Base-by-base conservation (phyloP, 2,797 vertebrate species). In the Bucorvus abyssinicus region DNA sequence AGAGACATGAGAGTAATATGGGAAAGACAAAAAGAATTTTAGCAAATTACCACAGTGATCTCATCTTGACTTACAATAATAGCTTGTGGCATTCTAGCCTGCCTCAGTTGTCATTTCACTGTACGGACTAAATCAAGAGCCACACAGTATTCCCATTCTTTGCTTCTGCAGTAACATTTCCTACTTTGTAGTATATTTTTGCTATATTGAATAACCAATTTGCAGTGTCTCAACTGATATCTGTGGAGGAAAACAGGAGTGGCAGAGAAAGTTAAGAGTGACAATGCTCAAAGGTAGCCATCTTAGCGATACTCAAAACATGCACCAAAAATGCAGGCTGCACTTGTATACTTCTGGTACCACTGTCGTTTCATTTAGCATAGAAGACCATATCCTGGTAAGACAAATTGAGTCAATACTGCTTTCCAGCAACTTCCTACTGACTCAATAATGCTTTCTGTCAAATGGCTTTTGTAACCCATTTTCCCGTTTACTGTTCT, bases 111-210 rank as follows among this genome's bases (percentile, higher is more conserved):
- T 78, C 34, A 64, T 88, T 93, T 91, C 71, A 71, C 40, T 63
- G 60, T 73, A 79, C 30, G 68, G 75, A 83, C 52, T 79, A 91
- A 96, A 93, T 32, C 29, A 14, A 36, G 50, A 83, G 38, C 60
- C 34, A 70, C 76, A 59, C 84, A 91, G 95, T 73, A 83, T 59
- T 94, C 56, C 59, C 63, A 81, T 87, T 92, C 90, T 94, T 91
- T 78, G 55, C 81, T 93, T 91, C 76, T 77, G 76, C 44, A 87
- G 89, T 63, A 84, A 80, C 21, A 83, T 83, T 40, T 92, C 64
- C 15, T 69, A 36, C 70, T 52, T 49, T 60, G 36, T 29, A 76
- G 64, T 86, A 57, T 22, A 60, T 75, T 87, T 92, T 30, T 87
- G 40, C 56, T 75, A 44, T 15, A 91, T 8, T 71, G 34, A 83